phyloP scores from a whole-genome alignment of 2,797 vertebrate genomes.

The Tenualosa ilisha region DNA sequence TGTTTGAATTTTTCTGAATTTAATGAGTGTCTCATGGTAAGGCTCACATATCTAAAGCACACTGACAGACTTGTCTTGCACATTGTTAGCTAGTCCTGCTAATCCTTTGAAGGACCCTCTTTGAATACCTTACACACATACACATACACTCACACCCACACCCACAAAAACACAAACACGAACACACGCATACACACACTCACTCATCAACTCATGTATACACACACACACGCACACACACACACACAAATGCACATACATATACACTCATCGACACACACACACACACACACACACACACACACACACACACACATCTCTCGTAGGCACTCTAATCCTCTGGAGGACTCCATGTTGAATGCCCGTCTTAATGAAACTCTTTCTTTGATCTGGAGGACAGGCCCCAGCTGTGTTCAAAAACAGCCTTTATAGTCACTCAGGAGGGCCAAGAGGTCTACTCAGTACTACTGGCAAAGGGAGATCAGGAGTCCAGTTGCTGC shows the following conservation, averaged over 20 bases:
- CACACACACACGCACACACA: conserved; percentile 2
- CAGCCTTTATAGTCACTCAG: neutral
- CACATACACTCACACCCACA: neutral
- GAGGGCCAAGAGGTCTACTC: neutral
- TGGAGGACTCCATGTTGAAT: conserved; percentile 20
- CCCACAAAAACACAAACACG: neutral
- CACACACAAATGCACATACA: neutral
- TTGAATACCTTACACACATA: neutral
- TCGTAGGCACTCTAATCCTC: conserved; percentile 16
- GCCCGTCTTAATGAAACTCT: neutral
- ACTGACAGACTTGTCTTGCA: conserved; percentile 14
- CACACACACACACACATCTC: neutral
- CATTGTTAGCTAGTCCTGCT: conserved; percentile 1
- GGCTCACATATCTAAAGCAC: neutral
- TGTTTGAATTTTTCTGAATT: neutral
- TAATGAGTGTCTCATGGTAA: neutral
- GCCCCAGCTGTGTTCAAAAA: conserved; percentile 16
- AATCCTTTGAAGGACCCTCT: neutral
- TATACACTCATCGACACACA: neutral
- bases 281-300: neutral
- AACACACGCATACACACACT: neutral
- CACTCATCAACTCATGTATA: neutral
- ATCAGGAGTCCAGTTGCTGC: neutral
- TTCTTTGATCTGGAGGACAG: conserved; percentile 23
- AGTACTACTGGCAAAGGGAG: neutral